Evolutionary conservation across 2,113 vertebrate genomes (phyloP).

Genomic region (Alligator mississippiensis): DNA sequence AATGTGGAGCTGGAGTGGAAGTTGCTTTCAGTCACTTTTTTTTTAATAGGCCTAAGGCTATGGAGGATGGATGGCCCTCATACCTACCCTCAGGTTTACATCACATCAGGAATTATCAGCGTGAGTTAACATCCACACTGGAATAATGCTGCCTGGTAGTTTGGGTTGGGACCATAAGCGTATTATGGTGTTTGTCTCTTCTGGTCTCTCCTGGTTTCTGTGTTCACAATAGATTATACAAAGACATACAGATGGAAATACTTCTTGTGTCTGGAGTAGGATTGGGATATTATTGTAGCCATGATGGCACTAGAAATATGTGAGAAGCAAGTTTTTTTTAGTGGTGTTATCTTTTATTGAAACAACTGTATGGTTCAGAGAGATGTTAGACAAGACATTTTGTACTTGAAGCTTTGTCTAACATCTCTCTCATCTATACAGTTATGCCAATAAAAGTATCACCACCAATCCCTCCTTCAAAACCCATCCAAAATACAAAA

Average conservation of each 20-base stretch:
- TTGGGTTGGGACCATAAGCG: not conserved
- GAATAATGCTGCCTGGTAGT: not conserved
- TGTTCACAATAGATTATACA: not conserved
- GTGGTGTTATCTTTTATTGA: too few species aligned
- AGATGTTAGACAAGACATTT: too few species aligned
- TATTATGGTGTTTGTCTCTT: not conserved
- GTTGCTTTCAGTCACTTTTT: not conserved
- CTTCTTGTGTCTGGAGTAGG: too few species aligned
- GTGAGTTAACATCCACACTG: not conserved
- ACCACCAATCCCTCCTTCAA: too few species aligned
- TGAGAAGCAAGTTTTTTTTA: too few species aligned
- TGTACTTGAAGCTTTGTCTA: too few species aligned
- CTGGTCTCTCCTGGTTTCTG: not conserved
- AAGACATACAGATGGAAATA: not conserved
- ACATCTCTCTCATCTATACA: too few species aligned
- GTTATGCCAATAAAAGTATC: too few species aligned
- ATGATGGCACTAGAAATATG: too few species aligned
- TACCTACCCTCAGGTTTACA: not conserved
- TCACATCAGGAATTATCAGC: not conserved
- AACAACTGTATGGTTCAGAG: too few species aligned
- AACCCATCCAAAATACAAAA: too few species aligned
- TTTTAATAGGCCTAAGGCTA: not conserved
- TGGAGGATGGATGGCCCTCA: not conserved
- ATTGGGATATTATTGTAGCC: too few species aligned
- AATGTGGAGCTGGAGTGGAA: slow-evolving; percentile 10